Percentiles rank a stretch among this genome's conserved stretches.
Evolutionary conservation across 2,113 vertebrate species (phyloP).

Genomic region (Stomatorhinus ivindoensis): DNA sequence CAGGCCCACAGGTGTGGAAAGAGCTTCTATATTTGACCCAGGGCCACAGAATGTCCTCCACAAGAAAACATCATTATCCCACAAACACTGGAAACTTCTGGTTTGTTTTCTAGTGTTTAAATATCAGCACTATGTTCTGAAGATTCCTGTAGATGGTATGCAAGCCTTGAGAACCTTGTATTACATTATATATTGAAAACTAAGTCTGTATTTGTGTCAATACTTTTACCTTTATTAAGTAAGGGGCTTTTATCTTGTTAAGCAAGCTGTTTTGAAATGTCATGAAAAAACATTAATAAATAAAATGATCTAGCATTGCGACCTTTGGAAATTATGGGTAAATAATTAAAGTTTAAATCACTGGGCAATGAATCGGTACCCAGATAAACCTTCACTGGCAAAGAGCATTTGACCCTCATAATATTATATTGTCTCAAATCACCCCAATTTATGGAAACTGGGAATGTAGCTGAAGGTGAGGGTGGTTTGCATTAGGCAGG

Average conservation of each 20-base stretch:
- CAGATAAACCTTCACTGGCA: conserved; percentile 46
- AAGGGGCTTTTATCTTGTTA: background rate
- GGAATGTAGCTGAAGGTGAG: conserved; percentile 40
- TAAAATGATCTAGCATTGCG: conserved; percentile 15
- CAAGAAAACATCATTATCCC: background rate
- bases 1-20: background rate
- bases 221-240: background rate
- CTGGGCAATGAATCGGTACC: conserved; percentile 40
- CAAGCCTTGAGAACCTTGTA: background rate
- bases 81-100: background rate
- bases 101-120: background rate
- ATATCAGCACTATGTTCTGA: background rate
- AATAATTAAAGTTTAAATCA: conserved; percentile 37
- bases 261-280: background rate
- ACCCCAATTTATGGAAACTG: conserved; percentile 38
- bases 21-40: background rate
- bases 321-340: conserved; percentile 36
- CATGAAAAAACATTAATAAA: background rate
- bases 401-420: conserved; percentile 35
- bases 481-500: conserved; percentile 35
- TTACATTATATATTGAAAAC: background rate
- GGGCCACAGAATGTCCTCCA: background rate
- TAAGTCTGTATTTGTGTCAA: background rate
- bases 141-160: background rate
- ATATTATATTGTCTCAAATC: conserved; percentile 31